A percentile compares a stretch with the other conserved stretches of the same genome.
phyloP scores from a whole-genome alignment of 2,797 vertebrate species.

The Acropternis orthonyx region DNA sequence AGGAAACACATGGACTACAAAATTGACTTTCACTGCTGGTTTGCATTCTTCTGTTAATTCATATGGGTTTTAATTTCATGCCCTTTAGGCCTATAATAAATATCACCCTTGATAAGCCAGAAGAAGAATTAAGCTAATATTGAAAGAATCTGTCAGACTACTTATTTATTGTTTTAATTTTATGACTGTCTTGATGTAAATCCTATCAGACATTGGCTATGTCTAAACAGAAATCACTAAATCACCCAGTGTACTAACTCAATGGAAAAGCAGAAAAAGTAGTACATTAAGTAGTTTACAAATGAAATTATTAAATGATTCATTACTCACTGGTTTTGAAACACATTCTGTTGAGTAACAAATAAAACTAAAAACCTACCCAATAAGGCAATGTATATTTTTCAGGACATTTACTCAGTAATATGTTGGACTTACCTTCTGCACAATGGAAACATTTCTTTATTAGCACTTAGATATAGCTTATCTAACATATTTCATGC shows the following conservation, averaged over 20 bases:
- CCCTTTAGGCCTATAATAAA: conserved; percentile 38
- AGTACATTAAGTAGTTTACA: neutral
- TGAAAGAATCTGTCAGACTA: conserved; percentile 28
- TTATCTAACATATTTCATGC: neutral
- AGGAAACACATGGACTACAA: neutral
- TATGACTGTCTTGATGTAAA: conserved; percentile 30
- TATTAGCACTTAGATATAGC: neutral
- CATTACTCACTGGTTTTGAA: conserved; percentile 1
- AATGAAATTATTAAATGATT: conserved; percentile 38
- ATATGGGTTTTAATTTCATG: conserved; percentile 5
- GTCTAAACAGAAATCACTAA: conserved; percentile 25
- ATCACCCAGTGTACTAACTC: neutral
- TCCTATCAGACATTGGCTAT: neutral
- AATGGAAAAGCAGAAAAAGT: neutral
- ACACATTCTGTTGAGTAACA: conserved; percentile 12
- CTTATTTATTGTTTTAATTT: conserved; percentile 59
- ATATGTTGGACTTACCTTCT: neutral
- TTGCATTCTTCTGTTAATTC: conserved; percentile 17
- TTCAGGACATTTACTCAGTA: neutral
- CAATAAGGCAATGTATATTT: neutral
- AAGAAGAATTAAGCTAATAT: conserved; percentile 41
- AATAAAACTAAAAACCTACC: neutral
- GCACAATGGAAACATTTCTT: neutral
- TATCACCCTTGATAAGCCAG: neutral
- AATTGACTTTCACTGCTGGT: neutral